These are phyloP conservation scores for Leucania comma DNA, from an alignment of 2,888 invertebrate genomes.

Conservation along the genomic window DNA sequence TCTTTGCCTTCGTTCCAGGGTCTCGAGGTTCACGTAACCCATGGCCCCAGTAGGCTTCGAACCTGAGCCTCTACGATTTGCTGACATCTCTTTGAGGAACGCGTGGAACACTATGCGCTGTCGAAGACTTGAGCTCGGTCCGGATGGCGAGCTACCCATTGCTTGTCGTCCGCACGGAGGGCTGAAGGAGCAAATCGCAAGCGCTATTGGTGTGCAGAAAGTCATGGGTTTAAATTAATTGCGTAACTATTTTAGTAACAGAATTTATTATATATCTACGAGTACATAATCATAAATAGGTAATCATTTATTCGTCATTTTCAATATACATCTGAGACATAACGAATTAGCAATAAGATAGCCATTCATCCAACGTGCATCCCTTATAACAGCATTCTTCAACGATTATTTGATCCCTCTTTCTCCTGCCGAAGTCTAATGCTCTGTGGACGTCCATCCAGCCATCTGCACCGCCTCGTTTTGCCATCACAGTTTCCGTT, in stretches of 20 bases:
- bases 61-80: too few relatives aligned
- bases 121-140: too few relatives aligned
- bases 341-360: neutral
- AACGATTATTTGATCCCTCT: neutral
- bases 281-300: neutral
- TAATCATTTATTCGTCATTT: neutral
- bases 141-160: too few relatives aligned
- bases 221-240: neutral
- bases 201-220: neutral
- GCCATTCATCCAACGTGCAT: neutral
- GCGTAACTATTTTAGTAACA: neutral
- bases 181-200: too few relatives aligned
- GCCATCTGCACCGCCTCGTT: neutral
- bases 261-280: neutral
- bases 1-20: too few relatives aligned
- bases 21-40: too few relatives aligned
- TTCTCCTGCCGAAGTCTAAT: neutral
- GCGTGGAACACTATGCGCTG: too few relatives aligned
- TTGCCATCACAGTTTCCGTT: neutral
- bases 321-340: too few relatives aligned
- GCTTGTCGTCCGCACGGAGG: too few relatives aligned
- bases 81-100: too few relatives aligned
- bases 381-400: neutral
- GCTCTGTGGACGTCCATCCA: neutral
- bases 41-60: too few relatives aligned